Conservation (phyloP, 1,140 invertebrate species). For the Penaeus indicus region DNA sequence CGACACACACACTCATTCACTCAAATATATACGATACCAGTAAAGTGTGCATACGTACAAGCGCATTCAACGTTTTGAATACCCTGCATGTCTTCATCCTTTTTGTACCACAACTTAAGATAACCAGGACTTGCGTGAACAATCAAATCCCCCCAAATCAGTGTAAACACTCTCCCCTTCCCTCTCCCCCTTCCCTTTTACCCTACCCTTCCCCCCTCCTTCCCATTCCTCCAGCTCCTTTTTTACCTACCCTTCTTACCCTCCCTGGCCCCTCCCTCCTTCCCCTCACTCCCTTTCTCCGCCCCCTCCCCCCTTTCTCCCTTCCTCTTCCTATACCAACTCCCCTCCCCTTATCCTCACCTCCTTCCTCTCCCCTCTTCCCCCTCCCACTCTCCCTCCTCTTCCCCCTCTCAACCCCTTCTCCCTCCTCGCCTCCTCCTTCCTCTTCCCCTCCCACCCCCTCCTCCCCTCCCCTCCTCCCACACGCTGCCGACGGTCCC, state of each 20-base stretch:
- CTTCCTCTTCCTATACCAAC: background rate
- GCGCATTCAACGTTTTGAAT: no score
- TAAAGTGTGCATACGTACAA: no score
- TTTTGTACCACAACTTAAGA: no score
- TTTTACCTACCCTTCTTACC: background rate
- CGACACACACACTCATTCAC: no score
- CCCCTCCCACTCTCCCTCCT: slow-evolving; percentile 24
- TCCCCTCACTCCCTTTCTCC: background rate
- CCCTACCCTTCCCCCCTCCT: background rate
- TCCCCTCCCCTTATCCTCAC: background rate
- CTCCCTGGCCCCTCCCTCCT: background rate
- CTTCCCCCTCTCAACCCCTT: background rate
- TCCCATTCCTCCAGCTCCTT: background rate
- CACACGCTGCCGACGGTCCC: background rate
- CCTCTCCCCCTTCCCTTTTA: background rate
- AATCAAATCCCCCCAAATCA: no score
- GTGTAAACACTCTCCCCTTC: background rate
- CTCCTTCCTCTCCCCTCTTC: slow-evolving; percentile 9
- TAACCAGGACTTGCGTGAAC: no score
- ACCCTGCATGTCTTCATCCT: no score
- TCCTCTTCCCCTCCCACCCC: background rate
- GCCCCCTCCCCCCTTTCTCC: background rate
- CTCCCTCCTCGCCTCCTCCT: no score
- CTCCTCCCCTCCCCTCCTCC: background rate
- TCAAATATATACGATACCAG: no score